Evolutionary conservation across 2,888 invertebrate species (phyloP).

Genomic region (Drosophila percnosoma): DNA sequence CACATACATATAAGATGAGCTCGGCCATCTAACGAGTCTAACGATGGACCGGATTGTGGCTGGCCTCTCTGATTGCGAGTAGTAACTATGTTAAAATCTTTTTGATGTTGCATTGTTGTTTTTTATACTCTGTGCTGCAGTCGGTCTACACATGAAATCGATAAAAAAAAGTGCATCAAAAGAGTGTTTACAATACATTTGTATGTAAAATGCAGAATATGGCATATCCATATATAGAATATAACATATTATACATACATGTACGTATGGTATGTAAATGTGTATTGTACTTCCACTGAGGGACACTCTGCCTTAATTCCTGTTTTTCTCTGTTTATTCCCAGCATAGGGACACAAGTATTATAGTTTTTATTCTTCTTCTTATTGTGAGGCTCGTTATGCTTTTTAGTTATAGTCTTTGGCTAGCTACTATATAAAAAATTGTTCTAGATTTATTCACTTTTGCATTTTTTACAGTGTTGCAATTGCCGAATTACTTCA

Average conservation of each 20-base stretch:
- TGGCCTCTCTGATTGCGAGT: conserved; percentile 49
- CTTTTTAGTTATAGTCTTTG: neutral
- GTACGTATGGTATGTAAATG: neutral
- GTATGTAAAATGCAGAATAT: conserved; percentile 4
- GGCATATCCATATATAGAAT: neutral
- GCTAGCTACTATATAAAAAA: neutral
- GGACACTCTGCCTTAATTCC: neutral
- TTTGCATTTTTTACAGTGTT: neutral
- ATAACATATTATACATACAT: neutral
- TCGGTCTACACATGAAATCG: conserved; percentile 9
- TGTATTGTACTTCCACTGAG: neutral
- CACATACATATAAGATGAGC: conserved; percentile 36
- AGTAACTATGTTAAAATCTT: conserved; percentile 76
- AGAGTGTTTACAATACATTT: conserved; percentile 5
- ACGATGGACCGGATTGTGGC: conserved; percentile 66
- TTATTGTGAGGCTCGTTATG: neutral
- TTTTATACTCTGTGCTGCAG: conserved; percentile 22
- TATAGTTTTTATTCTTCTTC: neutral
- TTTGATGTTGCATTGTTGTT: conserved; percentile 33
- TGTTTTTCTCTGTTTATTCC: neutral
- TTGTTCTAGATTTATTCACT: neutral
- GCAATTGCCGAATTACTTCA: neutral
- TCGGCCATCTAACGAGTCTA: conserved; percentile 73
- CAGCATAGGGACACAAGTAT: neutral
- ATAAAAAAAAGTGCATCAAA: conserved; percentile 22